Base-by-base conservation (phyloP, 2,113 vertebrate genomes). In the Seriola quinqueradiata region DNA sequence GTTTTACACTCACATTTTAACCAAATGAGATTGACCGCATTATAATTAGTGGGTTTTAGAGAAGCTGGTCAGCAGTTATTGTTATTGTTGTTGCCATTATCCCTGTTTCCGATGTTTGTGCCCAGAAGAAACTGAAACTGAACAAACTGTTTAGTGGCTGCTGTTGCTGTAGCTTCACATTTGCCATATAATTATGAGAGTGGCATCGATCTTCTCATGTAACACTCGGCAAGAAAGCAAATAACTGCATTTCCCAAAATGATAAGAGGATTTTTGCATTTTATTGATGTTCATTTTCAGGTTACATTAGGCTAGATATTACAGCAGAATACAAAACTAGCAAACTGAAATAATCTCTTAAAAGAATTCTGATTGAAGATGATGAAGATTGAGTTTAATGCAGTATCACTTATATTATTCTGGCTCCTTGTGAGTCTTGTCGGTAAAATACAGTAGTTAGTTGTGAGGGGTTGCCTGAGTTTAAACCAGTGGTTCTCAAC, bases 201-300 rank as follows among this genome's bases (percentile, higher is more conserved):
- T 23, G 54, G 54, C 12, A 36, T 36, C 6, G 34, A 3, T 21
- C 50, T 13, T 11, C 54, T 23, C 9, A 12, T 55, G 21, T 11
- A 57, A 36, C 34, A 36, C 28, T 28, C 28, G 28, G 5, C 23
- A 57, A 55, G 55, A 14, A 25, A 12, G 55, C 3, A 14, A 6
- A 28, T 3, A 19, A n/a, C 5, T n/a, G 52, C 10, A 10, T 55
- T 55, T 55, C 10, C n/a, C 9, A 55, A 23, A 55, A n/a, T n/a
- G 3, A 8, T 2, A 74, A 67, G 10, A 7, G 1, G 2, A n/a
- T 63, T 83, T 86, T 75, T 16, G 66, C 66, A 34, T 23, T 92
- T 90, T 93, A 92, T 92, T 92, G 17, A 81, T 72, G 54, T 28
- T 46, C 1, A 9, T 63, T 23, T 69, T 83, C 70, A 76, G 75